Evolutionary conservation across 1,140 invertebrate genomes (phyloP), one percentile per base, ranked within the genome.

Genomic region (Drosophila takahashii): DNA sequence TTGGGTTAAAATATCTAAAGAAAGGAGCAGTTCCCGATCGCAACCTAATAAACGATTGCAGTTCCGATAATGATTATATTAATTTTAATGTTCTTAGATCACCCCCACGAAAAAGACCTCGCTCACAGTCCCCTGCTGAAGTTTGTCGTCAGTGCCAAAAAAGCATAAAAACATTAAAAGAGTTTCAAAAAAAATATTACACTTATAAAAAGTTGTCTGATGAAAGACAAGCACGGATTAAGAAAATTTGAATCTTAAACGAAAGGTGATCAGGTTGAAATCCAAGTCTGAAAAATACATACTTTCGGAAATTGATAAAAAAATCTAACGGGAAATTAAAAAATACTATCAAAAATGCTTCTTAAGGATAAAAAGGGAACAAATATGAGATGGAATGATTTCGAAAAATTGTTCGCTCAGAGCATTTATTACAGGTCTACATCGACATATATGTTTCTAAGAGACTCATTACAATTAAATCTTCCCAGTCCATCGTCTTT

Each of bases 71-170:
- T 51, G 5, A 32, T 11, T n/a, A 51, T 3, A 51, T 34, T 34
- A 7, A 34, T 34, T 34, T 34, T 9, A 34, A 34, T 34, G 32
- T 9, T 34, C 6, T 34, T 8, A 34, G 8, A 34, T 34, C 32
- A 9, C 32, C 32, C 10, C 7, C 32, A 34, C 7, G 10, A 34
- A 34, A 34, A 11, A 22, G 22, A 22, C 22, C 1, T 9, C 27
- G 48, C 48, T 50, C 15, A 16, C 26, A 50, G 27, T 32, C 48
- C 29, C 29, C 22, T 32, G 29, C 15, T 34, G 48, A 34, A 51
- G 10, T 16, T 51, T 32, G 48, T 52, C 50, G 16, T 6, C 29
- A 52, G 50, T 52, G 50, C 50, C 50, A 34, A 18, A 36, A 34
- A 18, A 52, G 3, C 16, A 18, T 6, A 34, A 52, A 22, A 34